Evolutionary conservation across 64 coral and sea anemone genomes (phyloP), one percentile per base, ranked within the genome.

Genomic region (Orbicella faveolata): DNA sequence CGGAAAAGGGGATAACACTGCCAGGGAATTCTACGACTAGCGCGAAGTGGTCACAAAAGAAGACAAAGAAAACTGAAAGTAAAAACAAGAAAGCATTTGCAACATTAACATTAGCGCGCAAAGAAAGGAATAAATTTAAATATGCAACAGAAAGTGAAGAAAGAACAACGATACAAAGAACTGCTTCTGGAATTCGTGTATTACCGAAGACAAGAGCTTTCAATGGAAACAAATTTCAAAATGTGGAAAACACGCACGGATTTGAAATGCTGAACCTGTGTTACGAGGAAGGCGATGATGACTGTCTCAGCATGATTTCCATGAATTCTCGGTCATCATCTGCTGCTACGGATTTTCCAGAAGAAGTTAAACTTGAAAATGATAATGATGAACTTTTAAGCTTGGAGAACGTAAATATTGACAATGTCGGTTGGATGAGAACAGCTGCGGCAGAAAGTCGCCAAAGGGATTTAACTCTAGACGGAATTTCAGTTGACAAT

Each of bases 321-420:
- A 17, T 85, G 20, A 23, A 70, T 73, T 85, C 82, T 51, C 82
- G 82, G 36, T 39, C 37, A 72, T 72, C 82, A 3, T 85, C 82
- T 7, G 21, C 36, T 4, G 36, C 20, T 16, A 48, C 65, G 17
- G 65, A 52, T 41, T 26, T 73, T 21, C 20, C 20, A 8, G 82
- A 85, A 44, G 62, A 84, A 37, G 3, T 36, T 15, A 84, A 44
- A 7, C 65, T 30, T 21, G 13, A 48, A 85, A 11, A 52, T 7
- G 8, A 44, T 8, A 20, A 70, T 2, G 41, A 85, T 15, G 9
- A 30, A 30, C 30, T 52, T 85, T 19, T 41, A 18, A 66, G 55
- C 41, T 66, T 83, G 35, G 34, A 85, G 68, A 73, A 73, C 14
- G 26, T 67, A 20, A 73, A 44, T 25, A 19, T 8, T 13, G 36